phyloP scores from a whole-genome alignment of 1,140 invertebrate genomes.

The Euschistus heros region DNA sequence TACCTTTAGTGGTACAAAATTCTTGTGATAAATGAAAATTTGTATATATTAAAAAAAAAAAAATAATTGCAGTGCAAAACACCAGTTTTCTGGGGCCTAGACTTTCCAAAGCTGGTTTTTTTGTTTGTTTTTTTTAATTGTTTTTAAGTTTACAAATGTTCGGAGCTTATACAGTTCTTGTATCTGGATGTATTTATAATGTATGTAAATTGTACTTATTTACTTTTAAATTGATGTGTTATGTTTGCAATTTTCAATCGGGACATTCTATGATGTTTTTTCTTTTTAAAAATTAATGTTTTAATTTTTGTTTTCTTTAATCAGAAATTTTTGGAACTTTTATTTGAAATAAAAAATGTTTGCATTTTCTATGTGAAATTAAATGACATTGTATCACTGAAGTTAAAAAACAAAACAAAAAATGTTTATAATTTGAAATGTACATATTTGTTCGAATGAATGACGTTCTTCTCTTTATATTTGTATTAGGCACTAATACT shows the following conservation, averaged over 20 bases:
- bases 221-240: too few species aligned
- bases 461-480: slow-evolving; percentile 21
- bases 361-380: slow-evolving; percentile 8
- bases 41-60: background rate
- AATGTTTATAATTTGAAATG: slow-evolving; percentile 20
- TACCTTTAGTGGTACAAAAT: background rate
- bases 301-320: too few species aligned
- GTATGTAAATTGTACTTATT: too few species aligned
- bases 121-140: background rate
- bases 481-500: slow-evolving; percentile 28
- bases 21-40: slow-evolving; percentile 19
- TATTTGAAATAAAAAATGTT: slow-evolving; percentile 8
- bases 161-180: too few species aligned
- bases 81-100: background rate
- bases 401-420: background rate
- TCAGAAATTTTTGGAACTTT: background rate
- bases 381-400: too few species aligned
- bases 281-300: too few species aligned
- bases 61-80: background rate
- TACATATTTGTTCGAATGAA: slow-evolving; percentile 20
- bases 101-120: background rate
- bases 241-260: too few species aligned
- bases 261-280: too few species aligned
- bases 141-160: background rate
- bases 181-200: too few species aligned